Percentiles rank a stretch among this genome's conserved stretches.
These are phyloP conservation scores for Grus americana DNA, from an alignment of 2,113 vertebrate genomes.

Conservation along the genomic window DNA sequence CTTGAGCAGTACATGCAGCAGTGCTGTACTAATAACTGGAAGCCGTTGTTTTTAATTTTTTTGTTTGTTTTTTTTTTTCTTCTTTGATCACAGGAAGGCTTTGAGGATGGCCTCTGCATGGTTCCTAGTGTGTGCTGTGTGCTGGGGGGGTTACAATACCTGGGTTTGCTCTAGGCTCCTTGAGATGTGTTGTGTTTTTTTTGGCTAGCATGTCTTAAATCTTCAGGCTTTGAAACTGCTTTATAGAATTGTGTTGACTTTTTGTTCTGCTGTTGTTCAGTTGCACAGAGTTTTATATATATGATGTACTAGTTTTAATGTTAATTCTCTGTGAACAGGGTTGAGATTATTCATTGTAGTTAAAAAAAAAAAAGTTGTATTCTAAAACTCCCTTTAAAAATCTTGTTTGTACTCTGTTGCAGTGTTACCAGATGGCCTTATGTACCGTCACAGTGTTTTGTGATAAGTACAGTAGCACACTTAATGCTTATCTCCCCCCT, in stretches of 20 bases:
- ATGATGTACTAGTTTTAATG: conserved; percentile 14
- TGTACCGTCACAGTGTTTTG: conserved; percentile 65
- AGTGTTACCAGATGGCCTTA: conserved; percentile 73
- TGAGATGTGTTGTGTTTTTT: neutral
- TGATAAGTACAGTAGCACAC: conserved; percentile 64
- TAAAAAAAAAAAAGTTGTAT: neutral
- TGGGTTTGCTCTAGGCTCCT: conserved; percentile 45
- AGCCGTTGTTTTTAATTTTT: conserved; percentile 14
- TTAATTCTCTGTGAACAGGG: conserved; percentile 47
- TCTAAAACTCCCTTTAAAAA: conserved; percentile 34
- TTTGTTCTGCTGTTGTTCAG: conserved; percentile 58
- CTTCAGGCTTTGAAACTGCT: conserved; percentile 53
- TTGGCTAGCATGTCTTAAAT: conserved; percentile 46
- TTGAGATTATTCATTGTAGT: conserved; percentile 32
- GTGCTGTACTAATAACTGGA: conserved; percentile 75
- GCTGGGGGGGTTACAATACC: neutral
- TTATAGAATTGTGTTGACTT: conserved; percentile 37
- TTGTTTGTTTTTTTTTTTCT: neutral
- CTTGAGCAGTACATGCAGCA: neutral
- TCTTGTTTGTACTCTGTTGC: conserved; percentile 60
- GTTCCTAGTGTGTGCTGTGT: conserved; percentile 39
- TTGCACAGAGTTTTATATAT: conserved; percentile 54
- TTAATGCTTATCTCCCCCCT: conserved; percentile 3
- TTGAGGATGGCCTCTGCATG: conserved; percentile 19
- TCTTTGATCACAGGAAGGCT: neutral